Percentiles rank a stretch among this genome's conserved stretches.
Conservation (phyloP, 2,113 vertebrate species). For the Symphodus melops region DNA sequence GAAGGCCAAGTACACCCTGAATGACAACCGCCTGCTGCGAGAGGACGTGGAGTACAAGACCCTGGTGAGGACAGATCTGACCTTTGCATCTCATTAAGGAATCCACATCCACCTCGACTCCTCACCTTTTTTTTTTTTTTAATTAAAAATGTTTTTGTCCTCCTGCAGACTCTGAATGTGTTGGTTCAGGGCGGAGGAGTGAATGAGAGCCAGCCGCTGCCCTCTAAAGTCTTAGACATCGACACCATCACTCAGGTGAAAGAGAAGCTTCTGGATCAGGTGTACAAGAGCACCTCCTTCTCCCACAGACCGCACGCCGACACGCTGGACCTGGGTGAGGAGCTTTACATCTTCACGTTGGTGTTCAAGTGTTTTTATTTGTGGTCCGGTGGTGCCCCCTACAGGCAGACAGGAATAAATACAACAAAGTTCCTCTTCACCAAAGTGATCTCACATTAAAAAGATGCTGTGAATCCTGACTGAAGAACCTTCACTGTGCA, state of each 20-base stretch:
- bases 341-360: not conserved
- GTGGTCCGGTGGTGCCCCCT: conserved; percentile 37
- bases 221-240: conserved; percentile 93
- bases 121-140: not conserved
- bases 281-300: conserved; percentile 93
- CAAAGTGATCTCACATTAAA: not conserved
- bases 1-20: conserved; percentile 97
- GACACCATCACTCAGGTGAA: conserved; percentile 98
- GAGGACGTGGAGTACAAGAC: conserved; percentile 97
- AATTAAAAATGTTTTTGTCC: not conserved
- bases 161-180: conserved; percentile 89
- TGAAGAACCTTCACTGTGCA: not conserved
- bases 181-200: conserved; percentile 85
- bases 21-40: conserved; percentile 94
- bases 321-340: conserved; percentile 94
- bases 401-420: not conserved
- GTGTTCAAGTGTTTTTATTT: not conserved
- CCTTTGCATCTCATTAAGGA: conserved; percentile 2
- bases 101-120: not conserved
- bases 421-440: not conserved
- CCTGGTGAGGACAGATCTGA: conserved; percentile 84
- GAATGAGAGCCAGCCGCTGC: conserved; percentile 88
- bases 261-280: conserved; percentile 97
- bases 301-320: conserved; percentile 92
- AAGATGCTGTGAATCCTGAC: not conserved